Conservation (phyloP, 1,140 invertebrate genomes). For the Zaprionus tsacasi region DNA sequence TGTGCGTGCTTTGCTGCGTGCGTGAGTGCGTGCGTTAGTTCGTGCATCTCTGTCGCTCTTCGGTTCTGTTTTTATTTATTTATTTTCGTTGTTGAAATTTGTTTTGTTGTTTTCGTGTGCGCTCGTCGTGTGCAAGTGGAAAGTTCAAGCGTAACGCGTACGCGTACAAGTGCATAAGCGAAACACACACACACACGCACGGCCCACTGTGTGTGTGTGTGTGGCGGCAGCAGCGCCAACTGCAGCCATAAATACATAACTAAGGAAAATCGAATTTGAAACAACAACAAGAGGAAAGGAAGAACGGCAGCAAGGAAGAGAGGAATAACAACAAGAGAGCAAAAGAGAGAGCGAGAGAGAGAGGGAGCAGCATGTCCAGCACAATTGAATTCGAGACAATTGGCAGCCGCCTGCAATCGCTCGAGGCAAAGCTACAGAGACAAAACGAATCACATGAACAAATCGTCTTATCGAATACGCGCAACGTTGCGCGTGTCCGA, state of each 20-base stretch:
- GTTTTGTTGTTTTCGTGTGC: constrained; percentile 43
- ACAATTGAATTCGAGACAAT: constrained; percentile 83
- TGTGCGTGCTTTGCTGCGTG: constrained; percentile 9
- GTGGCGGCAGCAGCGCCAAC: constrained; percentile 35
- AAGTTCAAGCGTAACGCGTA: constrained; percentile 50
- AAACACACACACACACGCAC: constrained; percentile 39
- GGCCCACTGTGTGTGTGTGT: constrained; percentile 44
- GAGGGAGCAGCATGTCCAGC: constrained; percentile 54
- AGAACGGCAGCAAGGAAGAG: neutral
- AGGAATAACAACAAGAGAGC: constrained; percentile 14
- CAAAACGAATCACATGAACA: constrained; percentile 87
- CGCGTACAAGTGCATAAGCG: constrained; percentile 48
- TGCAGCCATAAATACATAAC: constrained; percentile 53
- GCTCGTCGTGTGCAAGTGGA: constrained; percentile 40
- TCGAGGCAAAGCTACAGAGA: constrained; percentile 87
- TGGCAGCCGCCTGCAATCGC: constrained; percentile 87
- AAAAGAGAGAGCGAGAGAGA: neutral
- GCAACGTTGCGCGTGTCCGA: constrained; percentile 45
- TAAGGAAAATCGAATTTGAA: constrained; percentile 47
- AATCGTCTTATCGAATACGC: constrained; percentile 65
- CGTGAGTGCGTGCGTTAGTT: constrained; percentile 38
- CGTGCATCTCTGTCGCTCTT: constrained; percentile 43
- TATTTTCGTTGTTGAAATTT: constrained; percentile 39
- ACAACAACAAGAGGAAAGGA: constrained; percentile 15
- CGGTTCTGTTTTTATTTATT: constrained; percentile 43